Evolutionary conservation across 2,888 invertebrate species (phyloP), one percentile per base, ranked within the genome.

Genomic region (Aphrophora alni): DNA sequence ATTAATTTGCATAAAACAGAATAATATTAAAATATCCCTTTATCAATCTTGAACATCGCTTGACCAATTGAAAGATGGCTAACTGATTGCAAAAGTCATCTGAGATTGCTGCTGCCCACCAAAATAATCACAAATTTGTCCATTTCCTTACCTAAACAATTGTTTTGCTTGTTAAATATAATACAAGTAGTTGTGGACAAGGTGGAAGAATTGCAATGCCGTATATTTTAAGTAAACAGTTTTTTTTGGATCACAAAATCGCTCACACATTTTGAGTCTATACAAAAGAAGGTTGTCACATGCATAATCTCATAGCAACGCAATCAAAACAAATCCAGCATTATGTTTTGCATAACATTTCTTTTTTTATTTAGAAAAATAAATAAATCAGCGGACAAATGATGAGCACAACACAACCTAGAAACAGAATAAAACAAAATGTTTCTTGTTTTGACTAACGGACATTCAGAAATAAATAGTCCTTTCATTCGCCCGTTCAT

Each of bases 151-250:
- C 59, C 59, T 59, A 59, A 59, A 59, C 59, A 59, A 44, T 59
- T 12, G 59, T 59, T 44, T 21, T 59, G 59, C 59, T 59, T 59
- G n/a, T 21, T 59, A 59, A 44, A 59, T 59, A 59, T 59, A 59
- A 59, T 59, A 59, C 59, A 59, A 21, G 59, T 59, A 59, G 59
- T 59, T 59, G 59, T 21, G 59, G 59, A 21, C 59, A 59, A 59
- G 59, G 59, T 59, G 59, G 59, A 59, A 59, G 59, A 59, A 21
- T 59, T 59, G 59, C 59, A 59, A 59, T 59, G 59, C 59, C 59
- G 21, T 59, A 59, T 21, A 59, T 44, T 44, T 44, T 59, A 59
- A 59, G 59, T 59, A 59, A 59, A 59, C 59, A 59, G 59, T 59
- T 59, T 59, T 33, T n/a, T 17, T 59, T 59, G 59, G 59, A 21